Evolutionary conservation across 2,888 invertebrate species (phyloP).

Genomic region (Microplitis deprimator): DNA sequence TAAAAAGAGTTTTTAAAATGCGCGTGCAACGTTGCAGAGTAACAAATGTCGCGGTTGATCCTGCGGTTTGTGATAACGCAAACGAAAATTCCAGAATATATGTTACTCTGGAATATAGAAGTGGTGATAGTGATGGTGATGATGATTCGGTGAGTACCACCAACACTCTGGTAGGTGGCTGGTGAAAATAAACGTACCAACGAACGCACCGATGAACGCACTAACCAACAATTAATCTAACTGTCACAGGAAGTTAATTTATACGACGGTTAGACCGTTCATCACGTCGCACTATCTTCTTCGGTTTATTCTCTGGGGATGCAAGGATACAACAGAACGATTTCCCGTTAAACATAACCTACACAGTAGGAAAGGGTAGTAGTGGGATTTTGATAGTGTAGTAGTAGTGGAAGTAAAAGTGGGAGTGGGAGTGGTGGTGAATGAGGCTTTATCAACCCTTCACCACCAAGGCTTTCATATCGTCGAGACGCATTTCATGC

Average conservation of each 20-base stretch:
- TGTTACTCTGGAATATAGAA: background rate
- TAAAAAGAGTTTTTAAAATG: conserved; percentile 15
- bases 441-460: conserved; percentile 65
- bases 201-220: conserved; percentile 41
- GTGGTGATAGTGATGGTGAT: background rate
- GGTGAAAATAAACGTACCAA: conserved; percentile 36
- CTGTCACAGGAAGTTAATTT: conserved; percentile 68
- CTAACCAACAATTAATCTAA: conserved; percentile 67
- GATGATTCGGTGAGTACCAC: conserved; percentile 24
- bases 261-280: conserved; percentile 64
- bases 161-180: background rate
- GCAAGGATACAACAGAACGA: conserved; percentile 50
- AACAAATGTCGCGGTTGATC: background rate
- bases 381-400: background rate
- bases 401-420: too few species aligned
- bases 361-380: background rate
- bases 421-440: conserved; percentile 31
- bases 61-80: conserved; percentile 20
- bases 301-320: conserved; percentile 46
- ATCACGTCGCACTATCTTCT: conserved; percentile 66
- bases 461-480: conserved; percentile 60
- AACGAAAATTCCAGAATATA: conserved; percentile 21
- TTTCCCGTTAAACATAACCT: conserved; percentile 55
- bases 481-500: conserved; percentile 45
- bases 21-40: conserved; percentile 2